A percentile compares a stretch with the other conserved stretches of the same genome.
These are phyloP conservation scores for Ispidina lecontei DNA, from an alignment of 2,797 vertebrate species.

Conservation along the genomic window DNA sequence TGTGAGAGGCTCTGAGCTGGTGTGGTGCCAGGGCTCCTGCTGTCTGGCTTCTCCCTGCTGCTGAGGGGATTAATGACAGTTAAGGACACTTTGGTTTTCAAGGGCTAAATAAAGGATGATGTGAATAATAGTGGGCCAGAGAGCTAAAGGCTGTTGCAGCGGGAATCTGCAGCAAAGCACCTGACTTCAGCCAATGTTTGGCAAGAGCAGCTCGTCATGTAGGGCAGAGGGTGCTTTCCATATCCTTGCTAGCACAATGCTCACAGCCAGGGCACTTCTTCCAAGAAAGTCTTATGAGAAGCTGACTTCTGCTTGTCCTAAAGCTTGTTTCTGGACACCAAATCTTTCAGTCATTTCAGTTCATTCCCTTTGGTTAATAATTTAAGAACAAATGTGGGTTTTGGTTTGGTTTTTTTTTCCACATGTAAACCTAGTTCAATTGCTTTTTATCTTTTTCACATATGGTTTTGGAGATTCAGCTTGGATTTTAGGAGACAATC, in stretches of 20 bases:
- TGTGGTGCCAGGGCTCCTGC: not conserved
- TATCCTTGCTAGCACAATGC: not conserved
- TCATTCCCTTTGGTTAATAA: not conserved
- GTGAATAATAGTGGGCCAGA: not conserved
- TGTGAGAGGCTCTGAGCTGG: accelerated
- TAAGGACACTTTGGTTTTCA: not conserved
- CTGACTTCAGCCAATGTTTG: not conserved
- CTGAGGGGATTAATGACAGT: not conserved
- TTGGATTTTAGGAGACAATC: not conserved
- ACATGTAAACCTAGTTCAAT: not conserved
- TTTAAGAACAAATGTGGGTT: not conserved
- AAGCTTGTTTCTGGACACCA: not conserved
- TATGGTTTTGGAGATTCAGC: not conserved
- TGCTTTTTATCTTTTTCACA: not conserved
- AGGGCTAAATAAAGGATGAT: not conserved
- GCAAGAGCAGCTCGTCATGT: not conserved
- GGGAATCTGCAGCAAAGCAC: not conserved
- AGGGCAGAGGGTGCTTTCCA: not conserved
- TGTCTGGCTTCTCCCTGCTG: not conserved
- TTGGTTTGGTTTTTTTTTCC: too few species aligned
- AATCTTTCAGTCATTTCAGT: not conserved
- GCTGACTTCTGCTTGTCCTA: not conserved
- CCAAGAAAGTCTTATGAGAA: not conserved
- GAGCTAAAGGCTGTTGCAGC: not conserved
- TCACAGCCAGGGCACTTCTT: not conserved